Percentiles rank a stretch among this genome's conserved stretches.
These are phyloP conservation scores for Notospermus geniculatus DNA, from an alignment of 1,140 invertebrate genomes.

Conservation along the genomic window DNA sequence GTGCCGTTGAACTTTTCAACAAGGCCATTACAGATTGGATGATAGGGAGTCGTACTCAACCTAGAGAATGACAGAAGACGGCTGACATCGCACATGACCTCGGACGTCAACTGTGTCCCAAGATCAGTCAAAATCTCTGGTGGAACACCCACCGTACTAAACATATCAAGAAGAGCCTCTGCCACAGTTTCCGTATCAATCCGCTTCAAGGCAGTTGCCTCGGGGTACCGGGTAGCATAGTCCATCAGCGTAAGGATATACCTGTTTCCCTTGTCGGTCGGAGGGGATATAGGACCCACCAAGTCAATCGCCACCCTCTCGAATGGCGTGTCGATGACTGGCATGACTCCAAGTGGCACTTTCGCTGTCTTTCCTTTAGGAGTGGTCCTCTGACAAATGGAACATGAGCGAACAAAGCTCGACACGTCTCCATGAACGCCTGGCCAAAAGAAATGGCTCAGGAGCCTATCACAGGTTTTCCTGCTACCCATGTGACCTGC, in stretches of 20 bases:
- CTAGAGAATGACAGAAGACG: background rate
- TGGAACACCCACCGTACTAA: constrained; percentile 11
- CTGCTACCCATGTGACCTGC: too few relatives aligned
- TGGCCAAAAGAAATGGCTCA: constrained; percentile 22
- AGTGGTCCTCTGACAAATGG: constrained; percentile 16
- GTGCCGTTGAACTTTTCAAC: too few relatives aligned
- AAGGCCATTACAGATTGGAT: too few relatives aligned
- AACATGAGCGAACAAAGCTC: constrained; percentile 17
- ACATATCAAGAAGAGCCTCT: constrained; percentile 19
- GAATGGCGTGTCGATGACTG: constrained; percentile 18
- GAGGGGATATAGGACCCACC: constrained; percentile 18
- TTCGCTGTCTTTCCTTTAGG: constrained; percentile 11
- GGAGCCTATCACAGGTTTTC: background rate
- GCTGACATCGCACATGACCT: background rate
- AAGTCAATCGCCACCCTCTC: constrained; percentile 22
- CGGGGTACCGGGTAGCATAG: constrained; percentile 9
- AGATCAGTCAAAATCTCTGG: background rate
- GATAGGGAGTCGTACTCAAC: too few relatives aligned
- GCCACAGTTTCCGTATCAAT: constrained; percentile 22
- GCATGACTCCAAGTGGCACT: constrained; percentile 12
- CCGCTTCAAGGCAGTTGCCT: constrained; percentile 19
- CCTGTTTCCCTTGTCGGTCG: constrained; percentile 14
- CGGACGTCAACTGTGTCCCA: background rate
- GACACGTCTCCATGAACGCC: constrained; percentile 16
- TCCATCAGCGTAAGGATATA: constrained; percentile 25